These are phyloP conservation scores for Psammodynastes pulverulentus DNA, from an alignment of 2,113 vertebrate genomes.

Conservation along the genomic window DNA sequence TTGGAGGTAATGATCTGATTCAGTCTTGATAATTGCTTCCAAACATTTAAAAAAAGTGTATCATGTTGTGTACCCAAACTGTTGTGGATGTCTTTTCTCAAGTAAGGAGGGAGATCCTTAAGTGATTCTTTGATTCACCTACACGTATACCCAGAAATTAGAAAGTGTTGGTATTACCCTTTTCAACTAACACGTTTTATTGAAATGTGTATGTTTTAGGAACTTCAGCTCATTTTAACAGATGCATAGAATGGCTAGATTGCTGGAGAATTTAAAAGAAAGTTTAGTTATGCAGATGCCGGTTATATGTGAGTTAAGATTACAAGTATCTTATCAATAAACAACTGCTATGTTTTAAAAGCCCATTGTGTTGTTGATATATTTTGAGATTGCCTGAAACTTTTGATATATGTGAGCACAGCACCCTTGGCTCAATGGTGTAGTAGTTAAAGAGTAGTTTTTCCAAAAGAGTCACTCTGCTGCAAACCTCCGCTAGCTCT, in stretches of 20 bases:
- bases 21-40: neutral
- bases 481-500: neutral
- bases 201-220: neutral
- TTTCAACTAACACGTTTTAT: neutral
- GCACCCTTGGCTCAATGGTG: neutral
- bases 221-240: neutral
- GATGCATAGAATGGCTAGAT: neutral
- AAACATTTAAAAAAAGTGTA: neutral
- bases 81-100: neutral
- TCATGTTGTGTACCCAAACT: neutral
- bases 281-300: neutral
- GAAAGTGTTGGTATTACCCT: neutral
- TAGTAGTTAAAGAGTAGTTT: neutral
- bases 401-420: neutral
- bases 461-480: neutral
- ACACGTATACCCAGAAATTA: neutral
- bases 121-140: neutral
- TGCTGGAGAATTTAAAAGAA: neutral
- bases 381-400: neutral
- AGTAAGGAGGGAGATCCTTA: neutral
- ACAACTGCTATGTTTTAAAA: neutral
- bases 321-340: neutral
- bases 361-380: neutral
- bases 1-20: neutral
- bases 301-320: neutral